Base-by-base conservation (phyloP, 2,888 invertebrate genomes). In the Hylaea fasciaria region DNA sequence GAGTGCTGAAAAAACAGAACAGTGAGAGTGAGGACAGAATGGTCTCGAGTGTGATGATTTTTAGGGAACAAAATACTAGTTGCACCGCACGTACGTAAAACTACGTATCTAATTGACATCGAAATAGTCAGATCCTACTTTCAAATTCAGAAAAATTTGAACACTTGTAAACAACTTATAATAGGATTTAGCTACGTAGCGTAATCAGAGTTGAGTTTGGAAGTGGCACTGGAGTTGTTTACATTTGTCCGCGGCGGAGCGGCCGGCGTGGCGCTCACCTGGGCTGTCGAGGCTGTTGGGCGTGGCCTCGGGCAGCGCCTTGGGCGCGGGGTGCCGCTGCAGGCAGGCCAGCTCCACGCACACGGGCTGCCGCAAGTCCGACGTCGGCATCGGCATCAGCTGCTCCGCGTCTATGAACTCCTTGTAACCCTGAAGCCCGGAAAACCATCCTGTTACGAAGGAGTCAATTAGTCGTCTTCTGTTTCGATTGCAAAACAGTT, bases 371-470 rank as follows among this genome's bases (percentile, higher is more conserved):
- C 96, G 95, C 87, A 96, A 94, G 88, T 97, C 97, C 76, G 96
- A 96, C 65, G 97, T 97, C 63, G 96, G 93, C 89, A 96, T 94
- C 67, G 97, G 96, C 95, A 97, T 97, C 78, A 97, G 93, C 84
- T 96, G 96, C 93, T 97, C 97, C 62, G 97, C 97, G 90, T 97
- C 97, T 84, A 96, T 96, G 93, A 96, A 96, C 86, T 97, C 97
- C 94, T 96, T 97, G 93, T 96, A 97, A 80, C 96, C 96, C 97
- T 97, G 48, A 12, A 49, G 29, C 22, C 29, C 5, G 35, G n/a
- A 45, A 44, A 28, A 13, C 0, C 17, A 48, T 17, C 35, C 45
- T 40, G 9, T 13, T 14, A 40, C 0, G 2, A 9, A 14, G 13
- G 14, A 13, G 14, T 14, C 40, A 12, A 2, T 14, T 40, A 13